phyloP scores from a whole-genome alignment of 2,113 vertebrate genomes.

The Pleuronectes platessa region DNA sequence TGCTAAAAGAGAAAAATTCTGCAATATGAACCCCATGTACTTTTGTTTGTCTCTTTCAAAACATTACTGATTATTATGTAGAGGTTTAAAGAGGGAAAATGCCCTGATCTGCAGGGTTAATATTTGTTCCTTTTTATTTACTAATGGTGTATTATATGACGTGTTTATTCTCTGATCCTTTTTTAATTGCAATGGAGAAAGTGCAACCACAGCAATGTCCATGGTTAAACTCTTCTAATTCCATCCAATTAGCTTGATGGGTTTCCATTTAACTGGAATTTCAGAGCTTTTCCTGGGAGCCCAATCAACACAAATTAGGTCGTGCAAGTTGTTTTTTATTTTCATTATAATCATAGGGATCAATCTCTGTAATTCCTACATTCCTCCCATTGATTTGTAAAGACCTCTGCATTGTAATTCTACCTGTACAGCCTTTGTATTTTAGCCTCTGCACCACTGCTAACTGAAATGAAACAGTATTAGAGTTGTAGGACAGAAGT shows the following conservation, averaged over 20 bases:
- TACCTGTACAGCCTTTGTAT: slow-evolving; percentile 10
- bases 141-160: slow-evolving; percentile 37
- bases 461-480: not conserved
- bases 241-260: slow-evolving; percentile 40
- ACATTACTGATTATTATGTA: not conserved
- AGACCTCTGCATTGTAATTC: slow-evolving; percentile 3
- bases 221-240: slow-evolving; percentile 23
- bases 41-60: not conserved
- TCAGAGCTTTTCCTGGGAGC: not conserved
- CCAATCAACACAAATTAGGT: slow-evolving; percentile 15
- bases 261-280: slow-evolving; percentile 26
- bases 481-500: not conserved
- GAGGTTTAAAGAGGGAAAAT: not conserved
- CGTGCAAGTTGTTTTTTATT: slow-evolving; percentile 2
- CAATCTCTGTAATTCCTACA: not conserved
- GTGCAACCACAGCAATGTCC: slow-evolving; percentile 2
- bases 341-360: not conserved
- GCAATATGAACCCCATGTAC: not conserved
- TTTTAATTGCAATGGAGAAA: slow-evolving; percentile 19
- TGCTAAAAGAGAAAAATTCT: slow-evolving; percentile 7
- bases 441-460: not conserved
- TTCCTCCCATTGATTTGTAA: not conserved
- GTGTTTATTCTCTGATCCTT: slow-evolving; percentile 36
- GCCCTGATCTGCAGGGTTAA: not conserved
- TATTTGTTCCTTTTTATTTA: slow-evolving; percentile 4